Conservation (phyloP, 2,797 vertebrate genomes). For the Melanitta fusca region DNA sequence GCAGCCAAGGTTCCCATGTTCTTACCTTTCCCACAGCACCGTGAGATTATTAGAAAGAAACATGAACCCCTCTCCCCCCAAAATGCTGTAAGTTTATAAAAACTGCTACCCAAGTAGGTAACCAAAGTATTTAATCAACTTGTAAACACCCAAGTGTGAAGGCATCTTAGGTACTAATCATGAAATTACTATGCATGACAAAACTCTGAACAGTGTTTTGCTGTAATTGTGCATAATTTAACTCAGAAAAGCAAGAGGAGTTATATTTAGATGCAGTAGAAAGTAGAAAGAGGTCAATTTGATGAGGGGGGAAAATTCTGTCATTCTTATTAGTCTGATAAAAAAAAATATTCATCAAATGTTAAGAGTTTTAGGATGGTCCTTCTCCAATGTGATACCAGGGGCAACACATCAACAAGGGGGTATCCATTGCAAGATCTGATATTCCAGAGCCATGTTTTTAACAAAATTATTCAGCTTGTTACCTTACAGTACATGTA, state of each 20-base stretch:
- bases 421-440: background rate
- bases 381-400: background rate
- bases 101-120: background rate
- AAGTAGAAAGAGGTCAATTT: conserved; percentile 43
- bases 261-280: conserved; percentile 33
- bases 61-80: background rate
- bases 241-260: conserved; percentile 16
- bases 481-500: background rate
- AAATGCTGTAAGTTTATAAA: background rate
- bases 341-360: background rate
- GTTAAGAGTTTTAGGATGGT: background rate
- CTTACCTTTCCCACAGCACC: background rate
- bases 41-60: background rate
- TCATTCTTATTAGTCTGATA: background rate
- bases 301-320: background rate
- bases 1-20: background rate
- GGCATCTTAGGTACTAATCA: conserved; percentile 46
- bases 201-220: conserved; percentile 49
- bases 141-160: conserved; percentile 35
- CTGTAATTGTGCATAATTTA: conserved; percentile 59
- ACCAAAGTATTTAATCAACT: conserved; percentile 40
- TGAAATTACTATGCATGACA: conserved; percentile 58
- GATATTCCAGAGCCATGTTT: background rate
- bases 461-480: background rate
- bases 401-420: background rate